A percentile compares a stretch with the other conserved stretches of the same genome.
phyloP scores from a whole-genome alignment of 2,888 invertebrate genomes.

The Cryptophagus acutangulus region DNA sequence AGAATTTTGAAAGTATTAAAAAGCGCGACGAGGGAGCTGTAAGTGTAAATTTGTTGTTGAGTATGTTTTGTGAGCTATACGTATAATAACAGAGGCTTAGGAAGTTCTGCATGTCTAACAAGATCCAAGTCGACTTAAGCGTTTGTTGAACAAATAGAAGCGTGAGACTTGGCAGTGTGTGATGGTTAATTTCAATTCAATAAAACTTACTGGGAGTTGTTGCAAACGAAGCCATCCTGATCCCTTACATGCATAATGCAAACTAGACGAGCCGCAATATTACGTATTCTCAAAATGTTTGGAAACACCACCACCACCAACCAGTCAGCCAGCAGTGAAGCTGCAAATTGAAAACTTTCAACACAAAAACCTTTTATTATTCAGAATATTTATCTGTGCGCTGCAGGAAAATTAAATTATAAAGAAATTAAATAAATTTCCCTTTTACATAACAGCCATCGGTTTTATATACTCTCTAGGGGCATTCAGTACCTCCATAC shows the following conservation, averaged over 20 bases:
- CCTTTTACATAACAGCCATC: background rate
- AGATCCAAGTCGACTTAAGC: slow-evolving; percentile 17
- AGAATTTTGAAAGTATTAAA: no score
- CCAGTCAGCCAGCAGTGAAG: slow-evolving; percentile 19
- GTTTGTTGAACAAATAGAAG: slow-evolving; percentile 14
- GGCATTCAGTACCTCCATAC: slow-evolving; percentile 4
- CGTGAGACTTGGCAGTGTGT: slow-evolving; percentile 18
- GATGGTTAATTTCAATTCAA: slow-evolving; percentile 22
- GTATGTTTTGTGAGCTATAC: no score
- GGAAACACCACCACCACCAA: background rate
- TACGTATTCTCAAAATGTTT: slow-evolving; percentile 12
- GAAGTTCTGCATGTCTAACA: slow-evolving; percentile 12
- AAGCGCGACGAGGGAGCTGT: no score
- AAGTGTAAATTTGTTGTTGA: no score
- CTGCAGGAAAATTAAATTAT: slow-evolving; percentile 30
- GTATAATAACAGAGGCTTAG: slow-evolving; percentile 7
- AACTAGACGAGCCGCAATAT: slow-evolving; percentile 15
- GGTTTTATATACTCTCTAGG: slow-evolving; percentile 1
- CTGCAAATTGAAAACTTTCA: slow-evolving; percentile 27
- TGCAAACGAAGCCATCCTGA: background rate
- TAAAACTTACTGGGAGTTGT: slow-evolving; percentile 12
- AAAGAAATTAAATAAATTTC: slow-evolving; percentile 29
- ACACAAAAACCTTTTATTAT: slow-evolving; percentile 19
- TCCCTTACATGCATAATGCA: slow-evolving; percentile 22
- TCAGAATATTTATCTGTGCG: slow-evolving; percentile 27